A percentile compares a stretch with the other conserved stretches of the same genome.
Evolutionary conservation across 2,888 invertebrate genomes (phyloP).

Genomic region (Anorthoa munda): DNA sequence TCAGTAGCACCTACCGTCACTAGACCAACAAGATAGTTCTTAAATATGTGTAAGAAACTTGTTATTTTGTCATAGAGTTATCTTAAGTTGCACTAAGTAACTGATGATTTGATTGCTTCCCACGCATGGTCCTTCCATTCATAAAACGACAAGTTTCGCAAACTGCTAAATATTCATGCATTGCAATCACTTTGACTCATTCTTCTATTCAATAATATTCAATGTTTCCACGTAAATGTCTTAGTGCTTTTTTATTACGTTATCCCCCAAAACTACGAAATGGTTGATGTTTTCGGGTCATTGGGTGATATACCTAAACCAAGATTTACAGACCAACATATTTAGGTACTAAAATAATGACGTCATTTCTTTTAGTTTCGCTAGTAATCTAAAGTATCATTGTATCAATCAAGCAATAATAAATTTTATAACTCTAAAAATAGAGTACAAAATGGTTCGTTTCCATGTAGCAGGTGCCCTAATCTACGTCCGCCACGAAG

Average conservation of each 20-base stretch:
- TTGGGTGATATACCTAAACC: neutral
- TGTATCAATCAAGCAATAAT: conserved; percentile 22
- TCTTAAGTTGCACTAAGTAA: neutral
- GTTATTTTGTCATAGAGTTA: conserved; percentile 5
- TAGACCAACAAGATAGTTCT: neutral
- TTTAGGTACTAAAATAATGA: conserved; percentile 10
- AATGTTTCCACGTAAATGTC: conserved; percentile 9
- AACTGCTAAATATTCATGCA: conserved; percentile 43
- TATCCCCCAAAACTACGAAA: neutral
- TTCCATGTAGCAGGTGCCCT: conserved; percentile 44
- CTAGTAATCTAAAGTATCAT: conserved; percentile 24
- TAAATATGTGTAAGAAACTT: neutral
- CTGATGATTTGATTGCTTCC: conserved; percentile 26
- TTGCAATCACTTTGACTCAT: conserved; percentile 40
- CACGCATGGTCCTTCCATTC: conserved; percentile 44
- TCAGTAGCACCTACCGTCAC: neutral
- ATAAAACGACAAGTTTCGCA: conserved; percentile 42
- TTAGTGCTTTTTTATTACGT: neutral
- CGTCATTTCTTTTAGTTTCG: conserved; percentile 26
- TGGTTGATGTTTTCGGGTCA: conserved; percentile 23
- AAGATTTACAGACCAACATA: conserved; percentile 21
- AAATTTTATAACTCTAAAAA: conserved; percentile 38
- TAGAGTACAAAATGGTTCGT: conserved; percentile 38
- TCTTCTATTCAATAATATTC: conserved; percentile 32
- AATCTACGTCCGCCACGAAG: conserved; percentile 25